Evolutionary conservation across 2,888 invertebrate species (phyloP), one percentile per base, ranked within the genome.

Genomic region (Panopea generosa): DNA sequence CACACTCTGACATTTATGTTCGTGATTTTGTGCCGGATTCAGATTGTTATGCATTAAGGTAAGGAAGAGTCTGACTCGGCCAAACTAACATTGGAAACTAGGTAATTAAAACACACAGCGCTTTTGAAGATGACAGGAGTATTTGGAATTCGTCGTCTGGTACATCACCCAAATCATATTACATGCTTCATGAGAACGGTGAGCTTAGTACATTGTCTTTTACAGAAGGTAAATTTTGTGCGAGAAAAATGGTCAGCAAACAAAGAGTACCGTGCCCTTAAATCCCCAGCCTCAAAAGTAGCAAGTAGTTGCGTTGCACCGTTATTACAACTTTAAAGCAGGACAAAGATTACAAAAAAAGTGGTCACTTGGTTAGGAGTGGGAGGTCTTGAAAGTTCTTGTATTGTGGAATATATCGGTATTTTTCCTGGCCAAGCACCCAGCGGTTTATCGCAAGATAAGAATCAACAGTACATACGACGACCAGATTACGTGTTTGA

Each of bases 391-490:
- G 9, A 40, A 40, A 40, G 40, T 40, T 40, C 40, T 40, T 16
- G n/a, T n/a, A n/a, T n/a, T n/a, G 52, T 62, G 2, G 62, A 73
- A 27, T 73, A 73, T 38, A 26, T 62, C 6, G 62, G 73, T 16
- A 61, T 33, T 24, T 67, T 61, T 24, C 73, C 73, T 7, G 73
- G 62, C n/a, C 52, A 29, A 16, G 29, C 33, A 6, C 40, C 40
- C 4, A 55, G 56, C 47, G 66, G 55, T 0, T 43, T 56, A 40
- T 18, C 47, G 1, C 24, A 18, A 27, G n/a, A 61, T 3, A 57
- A 47, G 11, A 1, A 29, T 9, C 4, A 24, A n/a, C 43, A 66
- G 26, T 73, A 66, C 20, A 43, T 61, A 4, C 11, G 72, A 11
- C 29, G 26, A 11, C 60, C 60, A 0, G 45, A 43, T 1, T 38